A percentile compares a stretch with the other conserved stretches of the same genome.
Evolutionary conservation across 2,888 invertebrate genomes (phyloP).

Genomic region (Protonemura montana): DNA sequence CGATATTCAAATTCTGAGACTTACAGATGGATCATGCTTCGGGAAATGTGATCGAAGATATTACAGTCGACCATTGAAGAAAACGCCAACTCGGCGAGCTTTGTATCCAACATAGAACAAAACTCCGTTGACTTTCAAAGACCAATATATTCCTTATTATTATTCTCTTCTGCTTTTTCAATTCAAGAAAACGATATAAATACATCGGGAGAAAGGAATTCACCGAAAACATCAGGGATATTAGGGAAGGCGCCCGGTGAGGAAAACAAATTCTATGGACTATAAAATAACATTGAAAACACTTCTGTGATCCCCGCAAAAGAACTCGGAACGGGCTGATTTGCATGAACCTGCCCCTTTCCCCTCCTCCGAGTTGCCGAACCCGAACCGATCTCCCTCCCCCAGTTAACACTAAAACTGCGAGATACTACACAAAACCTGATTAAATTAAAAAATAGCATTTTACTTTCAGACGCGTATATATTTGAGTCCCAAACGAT

Average conservation of each 20-base stretch:
- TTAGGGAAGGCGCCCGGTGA: slow-evolving; percentile 45
- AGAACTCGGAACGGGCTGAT: slow-evolving; percentile 43
- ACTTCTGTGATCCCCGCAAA: slow-evolving; percentile 38
- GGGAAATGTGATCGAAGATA: neutral
- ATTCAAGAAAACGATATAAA: slow-evolving; percentile 32
- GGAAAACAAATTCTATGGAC: slow-evolving; percentile 50
- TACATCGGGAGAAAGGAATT: slow-evolving; percentile 44
- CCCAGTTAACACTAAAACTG: slow-evolving; percentile 35
- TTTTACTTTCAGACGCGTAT: neutral
- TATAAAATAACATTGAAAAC: slow-evolving; percentile 48
- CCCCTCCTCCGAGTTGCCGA: neutral
- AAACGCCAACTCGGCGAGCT: neutral
- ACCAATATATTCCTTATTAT: slow-evolving; percentile 14
- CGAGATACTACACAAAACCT: slow-evolving; percentile 42
- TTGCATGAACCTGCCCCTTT: slow-evolving; percentile 44
- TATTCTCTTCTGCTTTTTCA: slow-evolving; percentile 28
- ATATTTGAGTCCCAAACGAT: neutral
- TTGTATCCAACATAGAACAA: neutral
- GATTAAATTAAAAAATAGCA: slow-evolving; percentile 48
- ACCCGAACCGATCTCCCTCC: slow-evolving; percentile 13
- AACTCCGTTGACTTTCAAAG: neutral
- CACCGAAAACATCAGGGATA: slow-evolving; percentile 50
- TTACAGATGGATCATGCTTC: too few species aligned
- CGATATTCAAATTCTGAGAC: too few species aligned
- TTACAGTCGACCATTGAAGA: neutral